These are phyloP conservation scores for Toxostoma redivivum DNA, from an alignment of 2,113 vertebrate species.

Conservation along the genomic window DNA sequence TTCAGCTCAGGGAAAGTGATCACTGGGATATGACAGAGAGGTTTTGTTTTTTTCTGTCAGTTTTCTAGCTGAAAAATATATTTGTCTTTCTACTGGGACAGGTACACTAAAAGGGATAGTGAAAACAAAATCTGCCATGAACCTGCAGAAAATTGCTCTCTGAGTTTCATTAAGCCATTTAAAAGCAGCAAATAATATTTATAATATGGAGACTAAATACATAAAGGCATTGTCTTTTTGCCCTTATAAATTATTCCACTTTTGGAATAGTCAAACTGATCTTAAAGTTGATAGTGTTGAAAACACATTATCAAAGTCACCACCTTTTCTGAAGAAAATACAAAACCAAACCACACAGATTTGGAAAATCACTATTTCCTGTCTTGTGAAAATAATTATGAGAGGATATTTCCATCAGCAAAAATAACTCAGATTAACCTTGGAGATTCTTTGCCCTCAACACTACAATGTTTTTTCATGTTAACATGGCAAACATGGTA, in stretches of 20 bases:
- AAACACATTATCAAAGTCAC: too few species aligned
- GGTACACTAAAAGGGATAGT: neutral
- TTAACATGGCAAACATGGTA: neutral
- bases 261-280: neutral
- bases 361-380: neutral
- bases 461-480: too few species aligned
- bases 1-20: neutral
- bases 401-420: neutral
- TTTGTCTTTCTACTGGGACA: neutral
- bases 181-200: neutral
- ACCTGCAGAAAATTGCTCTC: neutral
- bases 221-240: neutral
- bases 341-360: neutral
- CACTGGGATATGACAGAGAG: neutral
- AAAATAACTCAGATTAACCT: neutral
- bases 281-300: too few species aligned
- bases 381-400: neutral
- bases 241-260: neutral
- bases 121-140: neutral
- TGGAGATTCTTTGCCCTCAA: neutral
- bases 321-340: neutral
- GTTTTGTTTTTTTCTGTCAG: neutral
- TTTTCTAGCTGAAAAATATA: neutral
- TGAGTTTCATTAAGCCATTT: neutral
- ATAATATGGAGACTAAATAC: neutral